Evolutionary conservation across 2,888 invertebrate species (phyloP), one percentile per base, ranked within the genome.

Genomic region (Lepidocyrtinus sp.): DNA sequence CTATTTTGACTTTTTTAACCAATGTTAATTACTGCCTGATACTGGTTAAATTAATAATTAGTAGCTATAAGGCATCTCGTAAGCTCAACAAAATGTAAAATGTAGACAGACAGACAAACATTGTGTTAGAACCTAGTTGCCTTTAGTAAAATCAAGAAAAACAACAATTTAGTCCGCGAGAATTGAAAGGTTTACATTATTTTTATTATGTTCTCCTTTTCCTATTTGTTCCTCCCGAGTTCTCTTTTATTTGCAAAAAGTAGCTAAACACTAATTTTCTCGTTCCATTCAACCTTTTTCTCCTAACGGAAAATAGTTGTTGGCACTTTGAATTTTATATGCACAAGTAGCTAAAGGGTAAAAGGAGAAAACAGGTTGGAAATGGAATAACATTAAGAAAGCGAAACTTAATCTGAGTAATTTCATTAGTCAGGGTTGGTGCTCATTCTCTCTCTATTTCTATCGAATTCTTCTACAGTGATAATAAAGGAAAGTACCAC

Each of bases 371-470:
- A n/a, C 21, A 27, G 26, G 24, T 15, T 22, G 45, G 22, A 26
- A 25, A 26, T 25, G 2, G 1, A 63, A 24, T n/a, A 63, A 3
- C 24, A 24, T 3, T 15, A 59, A 21, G 61, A 70, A 63, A 21
- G 61, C 24, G 70, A 73, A 76, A 76, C 46, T 76, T 76, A 76
- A 76, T 76, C 76, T 76, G 50, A 27, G 70, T 76, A 76, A 76
- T 76, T 76, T 76, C 76, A 76, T 76, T 76, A 76, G 76, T 64
- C 70, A 27, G 59, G n/a, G 46, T 59, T 68, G 50, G 63, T 36
- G 63, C 62, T 15, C 50, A 63, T 68, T 75, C 50, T 61, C 75
- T 26, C 26, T 55, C 62, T 27, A 61, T 22, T 45, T 19, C n/a
- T n/a, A n/a, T n/a, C n/a, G n/a, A n/a, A n/a, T n/a, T n/a, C n/a